A percentile compares a stretch with the other conserved stretches of the same genome.
Evolutionary conservation across 2,113 vertebrate genomes (phyloP).

Genomic region (Amazona guildingii): DNA sequence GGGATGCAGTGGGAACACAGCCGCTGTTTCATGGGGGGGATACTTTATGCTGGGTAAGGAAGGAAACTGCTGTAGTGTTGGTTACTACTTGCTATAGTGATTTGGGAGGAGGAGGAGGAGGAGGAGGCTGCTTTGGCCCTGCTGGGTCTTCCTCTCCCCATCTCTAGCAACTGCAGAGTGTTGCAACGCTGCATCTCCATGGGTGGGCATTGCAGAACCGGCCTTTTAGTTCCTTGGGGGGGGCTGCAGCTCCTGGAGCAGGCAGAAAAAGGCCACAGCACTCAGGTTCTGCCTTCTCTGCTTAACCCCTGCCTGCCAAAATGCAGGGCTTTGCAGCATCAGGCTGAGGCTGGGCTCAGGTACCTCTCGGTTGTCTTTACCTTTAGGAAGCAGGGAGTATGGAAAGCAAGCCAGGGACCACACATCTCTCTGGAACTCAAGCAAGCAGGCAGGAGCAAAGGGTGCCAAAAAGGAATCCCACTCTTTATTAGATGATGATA

Average conservation of each 20-base stretch:
- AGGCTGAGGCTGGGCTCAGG: not conserved
- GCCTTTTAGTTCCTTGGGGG: not conserved
- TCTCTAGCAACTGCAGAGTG: fast-evolving
- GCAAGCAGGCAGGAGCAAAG: fast-evolving
- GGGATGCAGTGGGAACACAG: not conserved
- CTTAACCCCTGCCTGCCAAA: not conserved
- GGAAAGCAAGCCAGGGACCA: not conserved
- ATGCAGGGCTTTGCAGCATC: not conserved
- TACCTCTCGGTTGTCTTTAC: not conserved
- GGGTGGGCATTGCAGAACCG: not conserved
- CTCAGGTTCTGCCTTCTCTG: not conserved
- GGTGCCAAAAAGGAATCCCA: not conserved
- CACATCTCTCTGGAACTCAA: fast-evolving
- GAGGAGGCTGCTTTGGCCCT: not conserved
- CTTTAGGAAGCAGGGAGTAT: fast-evolving
- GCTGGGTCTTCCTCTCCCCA: not conserved
- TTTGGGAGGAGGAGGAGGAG: not conserved
- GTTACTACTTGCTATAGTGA: fast-evolving
- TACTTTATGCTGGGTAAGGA: not conserved
- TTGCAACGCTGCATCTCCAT: fast-evolving
- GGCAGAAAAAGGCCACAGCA: not conserved
- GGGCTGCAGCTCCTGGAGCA: not conserved
- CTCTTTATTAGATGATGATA: not conserved
- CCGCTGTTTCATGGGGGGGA: fast-evolving
- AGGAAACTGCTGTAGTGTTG: fast-evolving